Conservation (phyloP, 2,113 vertebrate species). For the Oreochromis spilurus region DNA sequence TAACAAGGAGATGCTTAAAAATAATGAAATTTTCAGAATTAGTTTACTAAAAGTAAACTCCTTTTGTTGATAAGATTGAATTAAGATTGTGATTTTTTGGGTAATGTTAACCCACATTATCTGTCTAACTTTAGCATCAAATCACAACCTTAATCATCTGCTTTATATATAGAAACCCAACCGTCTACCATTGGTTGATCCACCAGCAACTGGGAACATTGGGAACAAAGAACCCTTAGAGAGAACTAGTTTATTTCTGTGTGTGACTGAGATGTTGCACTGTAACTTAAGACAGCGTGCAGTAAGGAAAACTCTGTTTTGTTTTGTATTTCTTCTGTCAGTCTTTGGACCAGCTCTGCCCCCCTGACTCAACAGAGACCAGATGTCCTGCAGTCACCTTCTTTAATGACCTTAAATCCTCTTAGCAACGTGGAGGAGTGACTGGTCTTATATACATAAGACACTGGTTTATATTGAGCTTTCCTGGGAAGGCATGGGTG, state of each 20-base stretch:
- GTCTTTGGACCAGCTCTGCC: neutral
- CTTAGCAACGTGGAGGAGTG: conserved; percentile 15
- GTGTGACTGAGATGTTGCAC: neutral
- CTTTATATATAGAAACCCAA: neutral
- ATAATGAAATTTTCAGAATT: neutral
- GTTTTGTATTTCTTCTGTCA: neutral
- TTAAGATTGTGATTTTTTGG: neutral
- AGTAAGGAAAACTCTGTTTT: neutral
- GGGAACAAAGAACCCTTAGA: neutral
- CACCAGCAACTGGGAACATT: neutral
- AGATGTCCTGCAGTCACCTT: neutral
- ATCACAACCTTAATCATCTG: neutral
- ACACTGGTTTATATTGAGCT: neutral
- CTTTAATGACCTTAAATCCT: conserved; percentile 40
- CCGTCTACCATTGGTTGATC: neutral
- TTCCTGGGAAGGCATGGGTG: neutral
- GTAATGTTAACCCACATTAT: neutral
- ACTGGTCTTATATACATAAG: neutral
- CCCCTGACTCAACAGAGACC: neutral
- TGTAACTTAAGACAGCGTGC: neutral
- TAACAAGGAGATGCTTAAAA: neutral
- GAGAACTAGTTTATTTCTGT: neutral
- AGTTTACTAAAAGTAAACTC: neutral
- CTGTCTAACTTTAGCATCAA: neutral
- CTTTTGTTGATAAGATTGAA: neutral